Base-by-base conservation (phyloP, 2,113 vertebrate genomes). In the Blennius ocellaris region DNA sequence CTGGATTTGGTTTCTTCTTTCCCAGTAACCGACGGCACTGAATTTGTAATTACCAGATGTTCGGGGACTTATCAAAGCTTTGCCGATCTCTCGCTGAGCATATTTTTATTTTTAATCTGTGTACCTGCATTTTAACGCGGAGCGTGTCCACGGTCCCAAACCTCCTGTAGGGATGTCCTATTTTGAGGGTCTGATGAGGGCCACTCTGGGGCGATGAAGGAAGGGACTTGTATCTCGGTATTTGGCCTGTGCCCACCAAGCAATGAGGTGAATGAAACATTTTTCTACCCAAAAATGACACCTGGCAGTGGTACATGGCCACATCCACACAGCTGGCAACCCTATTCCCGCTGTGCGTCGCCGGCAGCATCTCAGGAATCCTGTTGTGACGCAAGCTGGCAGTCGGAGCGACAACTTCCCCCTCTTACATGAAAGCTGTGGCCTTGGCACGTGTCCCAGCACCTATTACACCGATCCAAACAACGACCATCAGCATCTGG, bases 31-130 rank as follows among this genome's bases (percentile, higher is more conserved):
- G 79, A 85, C 57, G 11, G 84, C 83, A 73, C 59, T 72, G 86
- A 79, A 85, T 86, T 57, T 86, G 80, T 84, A 89, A 88, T 85
- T 73, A 87, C 73, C 87, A 89, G 87, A 90, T 92, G 90, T 89
- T 90, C 73, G 11, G 82, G 81, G 81, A 86, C 65, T 80, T 88
- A 81, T 86, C 86, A 82, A 88, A 87, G 76, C 62, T 73, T 78
- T 61, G 81, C 78, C 73, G 57, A 69, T 80, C 81, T 80, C 74
- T 81, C 11, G 66, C 72, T 63, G 82, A 68, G 84, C 58, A 70
- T 66, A 80, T 78, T 73, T 65, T 16, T 56, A 57, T 66, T 60
- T 54, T 68, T 7, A 5, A 41, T 51, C 45, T 9, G n/a, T 64
- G 47, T 60, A 74, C 72, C 85, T 78, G 50, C 41, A 59, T 43